Evolutionary conservation across 1,140 invertebrate species (phyloP).

Genomic region (Neuroterus valhalla): DNA sequence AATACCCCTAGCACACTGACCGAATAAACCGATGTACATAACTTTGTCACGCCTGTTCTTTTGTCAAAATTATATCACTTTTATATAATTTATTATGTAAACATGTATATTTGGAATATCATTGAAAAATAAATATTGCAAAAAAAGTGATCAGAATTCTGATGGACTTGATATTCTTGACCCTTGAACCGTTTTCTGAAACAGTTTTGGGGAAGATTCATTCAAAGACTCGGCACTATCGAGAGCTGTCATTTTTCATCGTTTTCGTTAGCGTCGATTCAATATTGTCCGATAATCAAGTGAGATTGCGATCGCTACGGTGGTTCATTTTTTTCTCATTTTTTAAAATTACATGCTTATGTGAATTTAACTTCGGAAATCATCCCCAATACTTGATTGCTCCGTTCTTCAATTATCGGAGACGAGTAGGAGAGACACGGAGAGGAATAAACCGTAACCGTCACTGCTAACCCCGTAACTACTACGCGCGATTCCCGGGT

Average conservation of each 20-base stretch:
- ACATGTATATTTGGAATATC: conserved; percentile 73
- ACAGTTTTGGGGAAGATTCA: conserved; percentile 74
- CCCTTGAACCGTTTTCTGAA: conserved; percentile 71
- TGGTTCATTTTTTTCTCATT: conserved; percentile 47
- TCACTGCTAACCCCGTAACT: no score
- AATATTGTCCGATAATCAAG: conserved; percentile 42
- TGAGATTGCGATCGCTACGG: conserved; percentile 61
- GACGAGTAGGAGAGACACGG: no score
- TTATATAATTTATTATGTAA: conserved; percentile 74
- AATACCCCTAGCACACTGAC: conserved; percentile 54
- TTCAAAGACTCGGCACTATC: conserved; percentile 36
- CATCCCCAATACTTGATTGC: conserved; percentile 69
- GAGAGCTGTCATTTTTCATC: conserved; percentile 8
- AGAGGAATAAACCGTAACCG: no score
- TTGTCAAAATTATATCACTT: conserved; percentile 72
- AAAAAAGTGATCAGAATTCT: conserved; percentile 68
- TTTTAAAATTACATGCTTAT: conserved; percentile 41
- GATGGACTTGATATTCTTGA: conserved; percentile 69
- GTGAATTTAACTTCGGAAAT: conserved; percentile 55
- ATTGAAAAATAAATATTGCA: conserved; percentile 72
- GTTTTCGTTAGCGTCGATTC: conserved; percentile 33
- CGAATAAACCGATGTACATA: conserved; percentile 71
- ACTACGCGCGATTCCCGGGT: no score
- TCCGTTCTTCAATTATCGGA: conserved; percentile 38
- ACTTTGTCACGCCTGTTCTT: conserved; percentile 66